Percentiles rank a stretch among this genome's conserved stretches.
phyloP scores from a whole-genome alignment of 2,888 invertebrate genomes.

The Ochlodes sylvanus region DNA sequence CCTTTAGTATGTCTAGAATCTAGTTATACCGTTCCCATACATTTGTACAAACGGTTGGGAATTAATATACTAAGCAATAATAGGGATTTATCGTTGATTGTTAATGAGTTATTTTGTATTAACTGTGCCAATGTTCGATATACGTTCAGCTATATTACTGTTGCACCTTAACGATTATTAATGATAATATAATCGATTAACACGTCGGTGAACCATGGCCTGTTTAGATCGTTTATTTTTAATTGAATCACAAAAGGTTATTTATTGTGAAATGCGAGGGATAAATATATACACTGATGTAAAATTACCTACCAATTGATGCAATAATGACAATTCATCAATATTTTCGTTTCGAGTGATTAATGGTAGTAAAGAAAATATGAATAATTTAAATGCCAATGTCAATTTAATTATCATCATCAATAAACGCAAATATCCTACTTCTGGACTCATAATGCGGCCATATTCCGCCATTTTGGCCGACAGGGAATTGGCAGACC shows the following conservation, averaged over 20 bases:
- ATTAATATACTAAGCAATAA: conserved; percentile 1
- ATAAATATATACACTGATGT: neutral
- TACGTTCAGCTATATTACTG: neutral
- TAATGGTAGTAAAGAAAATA: too few relatives aligned
- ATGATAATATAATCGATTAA: neutral
- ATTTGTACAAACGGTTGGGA: neutral
- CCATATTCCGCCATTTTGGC: too few relatives aligned
- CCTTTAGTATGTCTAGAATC: conserved; percentile 11
- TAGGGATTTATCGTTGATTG: conserved; percentile 3
- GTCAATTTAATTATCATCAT: too few relatives aligned
- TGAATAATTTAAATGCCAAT: too few relatives aligned
- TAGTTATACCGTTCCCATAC: conserved; percentile 23
- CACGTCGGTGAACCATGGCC: too few relatives aligned
- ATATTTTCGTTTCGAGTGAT: too few relatives aligned
- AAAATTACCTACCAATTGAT: too few relatives aligned
- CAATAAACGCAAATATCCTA: too few relatives aligned
- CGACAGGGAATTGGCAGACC: too few relatives aligned
- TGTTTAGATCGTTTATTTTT: neutral
- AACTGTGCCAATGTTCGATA: neutral
- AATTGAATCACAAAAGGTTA: neutral
- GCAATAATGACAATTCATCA: too few relatives aligned
- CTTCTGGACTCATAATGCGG: too few relatives aligned
- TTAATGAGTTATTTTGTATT: conserved; percentile 8
- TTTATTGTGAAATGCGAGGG: neutral
- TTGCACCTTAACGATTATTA: neutral